Evolutionary conservation across 2,888 invertebrate species (phyloP), one percentile per base, ranked within the genome.

Genomic region (Criorhina ranunculi): DNA sequence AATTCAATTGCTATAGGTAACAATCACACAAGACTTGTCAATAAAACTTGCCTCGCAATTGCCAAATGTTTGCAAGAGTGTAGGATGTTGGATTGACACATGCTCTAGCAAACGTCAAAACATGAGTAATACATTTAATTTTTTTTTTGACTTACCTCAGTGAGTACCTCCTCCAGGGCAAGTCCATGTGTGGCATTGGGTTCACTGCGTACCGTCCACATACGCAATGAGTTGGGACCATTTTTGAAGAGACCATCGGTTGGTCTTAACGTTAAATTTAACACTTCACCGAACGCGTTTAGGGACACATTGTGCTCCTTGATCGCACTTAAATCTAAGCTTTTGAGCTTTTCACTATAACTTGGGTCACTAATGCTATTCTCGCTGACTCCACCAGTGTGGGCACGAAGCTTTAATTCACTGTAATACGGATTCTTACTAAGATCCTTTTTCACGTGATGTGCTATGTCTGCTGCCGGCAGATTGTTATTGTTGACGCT

Each of bases 161-260:
- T 89, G 67, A 93, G 93, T 89, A 96, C 92, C 92, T 96, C 96
- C 87, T 96, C 94, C 90, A 97, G 96, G 88, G 95, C 95, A 46
- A 97, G 94, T 17, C 96, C 96, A 89, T 96, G 95, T 72, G 96
- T 96, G 87, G 95, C 94, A 75, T 96, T 95, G 53, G 95, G 94
- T 89, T 96, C 96, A 62, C 95, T 95, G 88, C 95, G 94, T 86
- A 96, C 96, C 81, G 94, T 94, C 95, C 96, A 97, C 93, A 98
- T 94, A 90, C 96, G 96, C 90, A 98, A 91, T 73, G 89, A 88
- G 53, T 91, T 89, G 11, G 92, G 89, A 17, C 96, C 95, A 62
- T 95, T 94, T 88, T 95, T 95, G 90, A 96, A 94, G 82, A 97
- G 93, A n/a, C 96, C 95, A 86, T 95, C 94, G 66, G 96, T 96